These are phyloP conservation scores for Argynnis bischoffii DNA, from an alignment of 2,888 invertebrate genomes.

Conservation along the genomic window DNA sequence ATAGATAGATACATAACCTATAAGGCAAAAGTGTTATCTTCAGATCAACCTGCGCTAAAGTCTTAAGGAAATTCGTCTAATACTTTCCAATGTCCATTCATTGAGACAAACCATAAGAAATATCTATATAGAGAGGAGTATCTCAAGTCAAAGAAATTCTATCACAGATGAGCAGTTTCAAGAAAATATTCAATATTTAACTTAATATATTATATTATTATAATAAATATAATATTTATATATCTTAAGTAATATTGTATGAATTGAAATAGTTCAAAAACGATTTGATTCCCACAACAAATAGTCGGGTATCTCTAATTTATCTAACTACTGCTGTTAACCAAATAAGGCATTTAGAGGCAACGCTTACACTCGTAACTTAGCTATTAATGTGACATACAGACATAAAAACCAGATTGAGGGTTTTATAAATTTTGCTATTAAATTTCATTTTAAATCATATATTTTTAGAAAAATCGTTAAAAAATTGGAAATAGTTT, in stretches of 20 bases:
- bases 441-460: too few species aligned
- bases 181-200: too few species aligned
- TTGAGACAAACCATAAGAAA: too few species aligned
- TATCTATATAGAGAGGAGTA: too few species aligned
- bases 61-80: too few species aligned
- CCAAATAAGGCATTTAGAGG: conserved; percentile 24
- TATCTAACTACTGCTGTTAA: conserved; percentile 23
- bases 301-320: conserved; percentile 15
- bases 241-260: background rate
- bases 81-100: too few species aligned
- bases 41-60: too few species aligned
- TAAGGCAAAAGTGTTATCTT: too few species aligned
- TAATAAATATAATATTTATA: background rate
- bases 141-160: too few species aligned
- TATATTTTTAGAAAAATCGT: background rate
- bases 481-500: background rate
- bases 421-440: background rate
- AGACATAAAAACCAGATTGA: background rate
- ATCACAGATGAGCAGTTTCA: too few species aligned
- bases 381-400: conserved; percentile 16
- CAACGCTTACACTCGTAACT: conserved; percentile 21
- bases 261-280: conserved; percentile 9
- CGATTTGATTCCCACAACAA: conserved; percentile 17
- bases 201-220: background rate
- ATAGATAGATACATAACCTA: too few species aligned